Conservation (phyloP, 2,888 invertebrate species). For the Agonopterix heracliana region DNA sequence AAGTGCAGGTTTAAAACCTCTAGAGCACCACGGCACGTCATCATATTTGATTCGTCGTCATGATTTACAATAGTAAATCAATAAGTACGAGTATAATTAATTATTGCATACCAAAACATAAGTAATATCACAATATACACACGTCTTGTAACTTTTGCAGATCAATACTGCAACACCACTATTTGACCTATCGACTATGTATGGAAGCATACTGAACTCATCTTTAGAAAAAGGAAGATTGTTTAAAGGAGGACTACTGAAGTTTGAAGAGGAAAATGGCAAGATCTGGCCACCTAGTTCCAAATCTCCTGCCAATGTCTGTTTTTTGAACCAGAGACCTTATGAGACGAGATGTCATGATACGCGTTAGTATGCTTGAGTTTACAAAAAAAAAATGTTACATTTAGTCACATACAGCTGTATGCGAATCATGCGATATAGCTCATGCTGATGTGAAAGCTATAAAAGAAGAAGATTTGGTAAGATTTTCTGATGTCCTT, state of each 20-base stretch:
- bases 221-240: constrained; percentile 13
- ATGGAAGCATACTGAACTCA: constrained; percentile 17
- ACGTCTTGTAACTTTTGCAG: constrained; percentile 16
- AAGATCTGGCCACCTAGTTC: constrained; percentile 27
- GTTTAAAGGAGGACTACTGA: constrained; percentile 25
- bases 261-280: constrained; percentile 21
- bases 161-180: constrained; percentile 27
- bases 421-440: too few relatives aligned
- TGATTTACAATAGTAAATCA: too few relatives aligned
- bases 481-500: too few relatives aligned
- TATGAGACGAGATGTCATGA: constrained; percentile 13
- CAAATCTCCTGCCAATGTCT: background rate
- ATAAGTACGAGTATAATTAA: too few relatives aligned
- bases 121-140: too few relatives aligned
- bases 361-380: constrained; percentile 11
- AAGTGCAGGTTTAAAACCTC: too few relatives aligned
- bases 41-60: too few relatives aligned
- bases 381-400: background rate
- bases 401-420: background rate
- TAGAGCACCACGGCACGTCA: too few relatives aligned
- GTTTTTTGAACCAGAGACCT: constrained; percentile 5
- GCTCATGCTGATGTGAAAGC: too few relatives aligned
- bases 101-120: too few relatives aligned
- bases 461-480: too few relatives aligned
- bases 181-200: constrained; percentile 28